These are phyloP conservation scores for Andricus quercusramuli DNA, from an alignment of 2,888 invertebrate genomes.

Conservation along the genomic window DNA sequence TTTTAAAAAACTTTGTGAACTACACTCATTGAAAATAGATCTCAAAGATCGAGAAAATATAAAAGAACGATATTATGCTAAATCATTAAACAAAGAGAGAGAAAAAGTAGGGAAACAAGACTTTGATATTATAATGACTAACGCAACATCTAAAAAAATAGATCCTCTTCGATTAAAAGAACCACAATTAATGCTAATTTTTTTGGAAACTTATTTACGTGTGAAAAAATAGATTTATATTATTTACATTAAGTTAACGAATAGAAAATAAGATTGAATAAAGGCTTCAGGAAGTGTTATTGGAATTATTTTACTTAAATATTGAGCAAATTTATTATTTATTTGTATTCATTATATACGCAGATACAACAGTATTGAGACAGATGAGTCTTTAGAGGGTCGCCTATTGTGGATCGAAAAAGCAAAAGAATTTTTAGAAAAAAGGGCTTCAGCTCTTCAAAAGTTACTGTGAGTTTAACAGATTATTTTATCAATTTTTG, in stretches of 20 bases:
- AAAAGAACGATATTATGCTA: constrained; percentile 35
- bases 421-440: constrained; percentile 80
- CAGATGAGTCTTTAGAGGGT: constrained; percentile 54
- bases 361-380: constrained; percentile 65
- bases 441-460: constrained; percentile 82
- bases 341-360: constrained; percentile 44
- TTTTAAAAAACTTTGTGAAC: constrained; percentile 48
- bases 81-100: constrained; percentile 44
- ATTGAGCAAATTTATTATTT: too few relatives aligned
- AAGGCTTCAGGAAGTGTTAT: not conserved
- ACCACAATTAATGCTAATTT: constrained; percentile 64
- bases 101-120: constrained; percentile 53
- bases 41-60: constrained; percentile 42
- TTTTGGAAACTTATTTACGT: constrained; percentile 67
- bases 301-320: not conserved
- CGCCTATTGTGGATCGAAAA: constrained; percentile 80
- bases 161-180: constrained; percentile 66
- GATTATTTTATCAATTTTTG: constrained; percentile 19
- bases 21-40: constrained; percentile 48
- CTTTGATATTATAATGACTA: constrained; percentile 68
- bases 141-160: constrained; percentile 64
- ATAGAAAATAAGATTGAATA: constrained; percentile 19
- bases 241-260: not conserved
- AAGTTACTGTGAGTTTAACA: constrained; percentile 81
- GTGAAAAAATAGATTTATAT: constrained; percentile 47